Base-by-base conservation (phyloP, 2,888 invertebrate genomes). In the Nysson spinosus region DNA sequence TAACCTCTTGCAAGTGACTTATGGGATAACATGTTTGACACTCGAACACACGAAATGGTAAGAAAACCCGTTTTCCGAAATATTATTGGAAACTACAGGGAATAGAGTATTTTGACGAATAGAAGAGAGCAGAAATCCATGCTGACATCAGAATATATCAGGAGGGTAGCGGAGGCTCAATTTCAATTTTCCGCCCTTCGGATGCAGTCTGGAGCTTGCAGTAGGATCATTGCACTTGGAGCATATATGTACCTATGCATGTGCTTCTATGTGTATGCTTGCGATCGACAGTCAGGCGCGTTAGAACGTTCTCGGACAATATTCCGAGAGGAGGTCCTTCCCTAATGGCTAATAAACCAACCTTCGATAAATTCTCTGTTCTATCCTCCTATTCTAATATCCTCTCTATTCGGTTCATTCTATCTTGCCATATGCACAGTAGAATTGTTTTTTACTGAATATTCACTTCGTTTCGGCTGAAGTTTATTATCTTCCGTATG, bases 151-250 rank as follows among this genome's bases (percentile, higher is more conserved):
- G 44, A 49, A 39, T 52, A 66, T 66, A 66, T 52, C 49, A 17
- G 64, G 47, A 51, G 54, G 62, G 44, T 39, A 39, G 16, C 34
- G 46, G 54, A 56, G 65, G 61, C 69, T 74, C 71, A 63, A 74
- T 74, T 74, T 74, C 74, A 74, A 74, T 74, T 74, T 74, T 74
- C 74, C 71, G 62, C 71, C 71, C 61, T 74, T 74, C 74, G 71
- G 55, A 47, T 62, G 68, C 74, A 73, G 73, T 39, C 64, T 70
- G 73, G 63, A 67, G 63, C 43, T 55, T 62, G 72, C 73, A 74
- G 74, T 44, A 28, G 46, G 55, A 61, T 62, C 67, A 43, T 65
- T 55, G 64, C 37, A 42, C 28, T 43, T 22, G 17, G 24, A 9
- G 0, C 2, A n/a, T 20, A 22, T 16, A 14, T 3, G 26, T 9